phyloP scores from a whole-genome alignment of 2,888 invertebrate genomes.

The Oeneis ivallda region DNA sequence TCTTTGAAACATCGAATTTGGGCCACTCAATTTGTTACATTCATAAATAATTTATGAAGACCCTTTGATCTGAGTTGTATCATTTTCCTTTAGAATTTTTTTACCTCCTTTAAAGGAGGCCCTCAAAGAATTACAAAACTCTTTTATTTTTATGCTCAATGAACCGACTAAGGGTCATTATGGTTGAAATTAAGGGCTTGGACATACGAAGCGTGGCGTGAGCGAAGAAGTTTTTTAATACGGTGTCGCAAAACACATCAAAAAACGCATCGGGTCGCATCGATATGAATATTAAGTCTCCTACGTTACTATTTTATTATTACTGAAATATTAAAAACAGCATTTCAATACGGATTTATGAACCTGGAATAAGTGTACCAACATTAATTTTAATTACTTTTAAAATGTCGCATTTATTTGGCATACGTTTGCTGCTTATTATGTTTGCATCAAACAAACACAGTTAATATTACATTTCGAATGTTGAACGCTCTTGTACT shows the following conservation, averaged over 20 bases:
- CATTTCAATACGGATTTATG: neutral
- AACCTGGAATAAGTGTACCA: neutral
- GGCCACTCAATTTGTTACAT: constrained; percentile 18
- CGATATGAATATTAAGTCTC: no score
- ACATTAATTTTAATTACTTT: neutral
- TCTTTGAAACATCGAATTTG: constrained; percentile 10
- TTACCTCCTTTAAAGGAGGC: constrained; percentile 11
- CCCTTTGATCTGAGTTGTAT: constrained; percentile 17
- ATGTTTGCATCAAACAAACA: neutral
- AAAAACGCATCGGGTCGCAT: no score
- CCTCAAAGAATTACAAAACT: constrained; percentile 6
- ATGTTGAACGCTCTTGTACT: neutral
- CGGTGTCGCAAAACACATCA: no score
- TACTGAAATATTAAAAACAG: neutral
- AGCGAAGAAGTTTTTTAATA: no score
- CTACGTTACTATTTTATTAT: no score
- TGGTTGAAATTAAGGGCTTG: neutral
- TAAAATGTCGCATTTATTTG: neutral
- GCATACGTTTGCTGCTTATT: neutral
- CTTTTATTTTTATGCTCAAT: constrained; percentile 10
- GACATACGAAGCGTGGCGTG: neutral
- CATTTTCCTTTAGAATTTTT: constrained; percentile 9
- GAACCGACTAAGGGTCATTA: constrained; percentile 2
- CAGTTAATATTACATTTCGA: neutral
- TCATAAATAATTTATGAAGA: constrained; percentile 22